Base-by-base conservation (phyloP, 1,140 invertebrate genomes). In the Tetramorium parvispinum region DNA sequence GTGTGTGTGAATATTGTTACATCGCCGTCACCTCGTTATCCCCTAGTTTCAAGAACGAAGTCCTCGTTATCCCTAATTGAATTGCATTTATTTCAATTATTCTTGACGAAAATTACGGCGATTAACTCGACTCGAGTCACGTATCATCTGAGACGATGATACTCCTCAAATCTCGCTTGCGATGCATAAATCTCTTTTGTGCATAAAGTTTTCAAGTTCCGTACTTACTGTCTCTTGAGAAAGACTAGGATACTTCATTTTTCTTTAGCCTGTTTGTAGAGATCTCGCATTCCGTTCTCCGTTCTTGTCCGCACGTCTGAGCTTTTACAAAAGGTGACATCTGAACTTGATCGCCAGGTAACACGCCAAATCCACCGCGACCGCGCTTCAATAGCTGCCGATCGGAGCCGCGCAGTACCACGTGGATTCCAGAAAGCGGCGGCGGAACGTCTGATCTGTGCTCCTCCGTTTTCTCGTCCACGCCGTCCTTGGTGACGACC, bases 321-420 rank as follows among this genome's bases (percentile, higher is more conserved):
- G 37, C 37, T 24, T 18, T 55, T 37, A 32, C 43, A 78, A 49
- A 78, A 32, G 11, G 21, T 78, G 0, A 0, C 11, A 46, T 13
- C 0, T n/a, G 27, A 27, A 40, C 24, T 57, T 18, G 4, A n/a
- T 83, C 6, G 0, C 87, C 85, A 95, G 94, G 94, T 63, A 94
- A 95, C 85, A 95, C 95, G 13, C 95, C 95, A 37, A 95, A 95
- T 82, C 94, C 95, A 18, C 92, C 94, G 10, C 90, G 96, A 70
- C 95, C 95, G 10, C 92, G 96, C 21, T 96, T 96, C 93, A 96
- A 96, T 89, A 96, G 95, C 83, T 96, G 95, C 85, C 94, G 94
- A 79, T 95, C 95, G 1, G 95, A 96, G 83, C 92, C 94, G 0
- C 91, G 93, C 21, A 91, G 89, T 75, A 91, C 91, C 76, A 65